Conservation (phyloP, 2,888 invertebrate species). For the Sinohyriopsis cumingii region DNA sequence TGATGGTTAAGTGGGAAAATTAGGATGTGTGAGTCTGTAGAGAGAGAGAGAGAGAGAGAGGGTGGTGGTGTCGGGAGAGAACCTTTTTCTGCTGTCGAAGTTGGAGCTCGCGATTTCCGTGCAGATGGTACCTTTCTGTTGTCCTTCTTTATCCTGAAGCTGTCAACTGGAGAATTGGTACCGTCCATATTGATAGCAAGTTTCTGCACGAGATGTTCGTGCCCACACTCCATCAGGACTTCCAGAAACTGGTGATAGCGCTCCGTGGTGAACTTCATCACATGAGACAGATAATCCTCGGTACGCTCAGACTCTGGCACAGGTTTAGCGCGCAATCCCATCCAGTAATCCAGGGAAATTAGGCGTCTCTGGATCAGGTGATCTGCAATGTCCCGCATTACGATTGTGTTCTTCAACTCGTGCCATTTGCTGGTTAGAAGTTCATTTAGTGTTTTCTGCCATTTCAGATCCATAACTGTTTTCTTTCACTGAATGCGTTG, state of each 20-base stretch:
- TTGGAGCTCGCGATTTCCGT: too few relatives aligned
- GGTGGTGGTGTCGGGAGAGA: too few relatives aligned
- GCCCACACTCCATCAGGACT: constrained; percentile 20
- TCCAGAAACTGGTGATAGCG: constrained; percentile 33
- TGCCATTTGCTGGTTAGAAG: constrained; percentile 35
- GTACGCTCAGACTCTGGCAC: constrained; percentile 34
- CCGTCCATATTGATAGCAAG: constrained; percentile 19
- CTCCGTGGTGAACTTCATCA: constrained; percentile 30
- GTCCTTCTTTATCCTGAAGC: too few relatives aligned
- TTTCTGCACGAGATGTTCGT: constrained; percentile 25
- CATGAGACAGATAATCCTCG: constrained; percentile 32
- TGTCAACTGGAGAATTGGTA: too few relatives aligned
- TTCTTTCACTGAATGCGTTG: too few relatives aligned
- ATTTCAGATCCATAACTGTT: constrained; percentile 26
- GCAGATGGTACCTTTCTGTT: too few relatives aligned
- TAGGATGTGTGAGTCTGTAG: too few relatives aligned
- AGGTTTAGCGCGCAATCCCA: constrained; percentile 35
- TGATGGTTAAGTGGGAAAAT: too few relatives aligned
- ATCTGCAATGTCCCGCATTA: constrained; percentile 38
- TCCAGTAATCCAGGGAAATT: constrained; percentile 39
- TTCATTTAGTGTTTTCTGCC: constrained; percentile 29
- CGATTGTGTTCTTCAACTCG: constrained; percentile 35
- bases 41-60: too few relatives aligned
- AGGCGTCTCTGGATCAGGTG: constrained; percentile 35
- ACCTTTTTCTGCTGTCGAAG: too few relatives aligned